Conservation (phyloP, 2,113 vertebrate species). For the Fulmarus glacialis region DNA sequence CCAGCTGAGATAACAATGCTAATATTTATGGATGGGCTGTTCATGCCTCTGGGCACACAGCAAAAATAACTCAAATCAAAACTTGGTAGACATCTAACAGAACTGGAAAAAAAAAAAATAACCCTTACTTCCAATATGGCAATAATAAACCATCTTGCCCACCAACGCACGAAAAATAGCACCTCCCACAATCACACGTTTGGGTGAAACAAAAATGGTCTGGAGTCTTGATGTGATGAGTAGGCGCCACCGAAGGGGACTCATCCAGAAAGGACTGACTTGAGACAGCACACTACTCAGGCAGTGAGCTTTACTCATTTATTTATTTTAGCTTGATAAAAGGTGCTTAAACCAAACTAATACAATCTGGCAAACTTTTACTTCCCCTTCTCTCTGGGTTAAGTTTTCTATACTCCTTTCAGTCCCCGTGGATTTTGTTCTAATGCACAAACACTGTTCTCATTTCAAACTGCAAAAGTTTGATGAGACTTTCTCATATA, state of each 20-base stretch:
- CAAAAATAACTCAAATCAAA: constrained; percentile 52
- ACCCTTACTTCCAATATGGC: background rate
- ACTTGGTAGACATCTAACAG: constrained; percentile 21
- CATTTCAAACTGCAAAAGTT: background rate
- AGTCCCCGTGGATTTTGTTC: background rate
- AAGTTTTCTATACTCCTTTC: background rate
- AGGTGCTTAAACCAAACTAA: background rate
- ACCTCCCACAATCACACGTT: background rate
- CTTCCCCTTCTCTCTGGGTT: background rate
- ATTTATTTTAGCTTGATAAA: background rate
- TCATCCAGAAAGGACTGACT: background rate
- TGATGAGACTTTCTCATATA: background rate
- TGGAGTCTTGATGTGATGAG: background rate
- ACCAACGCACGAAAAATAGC: background rate
- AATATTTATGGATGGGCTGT: constrained; percentile 47
- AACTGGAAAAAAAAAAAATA: background rate
- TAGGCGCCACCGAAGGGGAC: background rate
- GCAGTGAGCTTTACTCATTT: background rate
- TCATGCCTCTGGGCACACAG: constrained; percentile 48
- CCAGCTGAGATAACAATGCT: constrained; percentile 64
- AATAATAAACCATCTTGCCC: background rate
- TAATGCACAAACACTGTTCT: background rate
- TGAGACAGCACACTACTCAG: background rate
- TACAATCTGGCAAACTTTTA: background rate
- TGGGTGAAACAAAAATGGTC: background rate